Conservation (phyloP, 1,140 invertebrate genomes). For the Drosophila nikananu region DNA sequence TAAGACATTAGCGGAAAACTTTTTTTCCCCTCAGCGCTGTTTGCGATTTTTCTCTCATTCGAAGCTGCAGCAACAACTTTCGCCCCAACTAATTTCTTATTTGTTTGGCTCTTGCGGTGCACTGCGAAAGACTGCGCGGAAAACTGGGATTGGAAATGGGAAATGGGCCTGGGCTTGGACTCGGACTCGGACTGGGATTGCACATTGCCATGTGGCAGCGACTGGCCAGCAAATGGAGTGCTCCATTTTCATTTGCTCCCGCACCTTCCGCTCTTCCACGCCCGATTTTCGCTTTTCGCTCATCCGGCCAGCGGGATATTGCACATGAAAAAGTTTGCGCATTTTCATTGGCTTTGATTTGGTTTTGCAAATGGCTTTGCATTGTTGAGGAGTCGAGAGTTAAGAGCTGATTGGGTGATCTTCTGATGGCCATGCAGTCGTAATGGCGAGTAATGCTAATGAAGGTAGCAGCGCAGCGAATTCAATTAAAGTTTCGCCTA, state of each 20-base stretch:
- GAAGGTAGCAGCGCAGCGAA: slow-evolving; percentile 4
- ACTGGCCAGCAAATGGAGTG: slow-evolving; percentile 62
- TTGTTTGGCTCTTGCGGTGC: slow-evolving; percentile 72
- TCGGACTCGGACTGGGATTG: slow-evolving; percentile 21
- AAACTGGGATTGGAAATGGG: slow-evolving; percentile 10
- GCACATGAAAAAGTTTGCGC: slow-evolving; percentile 78
- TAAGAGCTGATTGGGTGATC: slow-evolving; percentile 58
- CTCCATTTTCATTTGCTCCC: slow-evolving; percentile 72
- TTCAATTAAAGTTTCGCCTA: slow-evolving; percentile 46
- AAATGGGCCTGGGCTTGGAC: not conserved
- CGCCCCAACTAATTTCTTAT: slow-evolving; percentile 80
- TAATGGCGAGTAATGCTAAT: slow-evolving; percentile 49
- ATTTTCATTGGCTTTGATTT: slow-evolving; percentile 72
- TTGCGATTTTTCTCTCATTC: slow-evolving; percentile 67
- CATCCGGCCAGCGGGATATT: slow-evolving; percentile 60
- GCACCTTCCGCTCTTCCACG: slow-evolving; percentile 11
- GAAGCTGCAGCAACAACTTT: slow-evolving; percentile 73
- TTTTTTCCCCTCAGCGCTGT: slow-evolving; percentile 49
- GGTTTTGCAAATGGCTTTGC: slow-evolving; percentile 57
- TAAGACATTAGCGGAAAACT: slow-evolving; percentile 82
- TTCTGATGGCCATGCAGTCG: slow-evolving; percentile 43
- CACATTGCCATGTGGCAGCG: slow-evolving; percentile 21
- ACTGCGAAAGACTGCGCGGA: slow-evolving; percentile 24
- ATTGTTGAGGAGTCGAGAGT: slow-evolving; percentile 53
- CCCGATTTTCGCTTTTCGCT: slow-evolving; percentile 28